Evolutionary conservation across 2,797 vertebrate genomes (phyloP).

Genomic region (Paguma larvata): DNA sequence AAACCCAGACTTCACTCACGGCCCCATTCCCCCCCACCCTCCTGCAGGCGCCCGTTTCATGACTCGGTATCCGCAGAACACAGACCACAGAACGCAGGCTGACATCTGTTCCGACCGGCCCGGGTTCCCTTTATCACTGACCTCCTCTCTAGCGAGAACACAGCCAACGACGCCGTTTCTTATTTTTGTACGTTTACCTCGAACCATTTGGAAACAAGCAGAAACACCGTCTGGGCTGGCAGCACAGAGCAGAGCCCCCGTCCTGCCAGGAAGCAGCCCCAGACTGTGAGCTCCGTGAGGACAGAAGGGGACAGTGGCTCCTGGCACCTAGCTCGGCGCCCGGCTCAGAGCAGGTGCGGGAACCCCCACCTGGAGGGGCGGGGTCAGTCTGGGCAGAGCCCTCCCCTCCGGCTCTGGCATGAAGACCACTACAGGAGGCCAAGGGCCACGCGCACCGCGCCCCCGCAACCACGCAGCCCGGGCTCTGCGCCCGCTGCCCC

Average conservation of each 20-base stretch:
- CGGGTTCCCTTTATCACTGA: not conserved
- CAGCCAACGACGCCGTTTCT: not conserved
- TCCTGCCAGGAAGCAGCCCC: not conserved
- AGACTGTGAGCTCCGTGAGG: not conserved
- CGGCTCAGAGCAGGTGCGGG: accelerated
- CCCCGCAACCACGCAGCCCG: not conserved
- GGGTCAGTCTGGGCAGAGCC: accelerated
- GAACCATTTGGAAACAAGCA: not conserved
- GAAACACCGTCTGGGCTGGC: not conserved
- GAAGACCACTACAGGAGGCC: not conserved
- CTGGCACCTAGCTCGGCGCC: accelerated
- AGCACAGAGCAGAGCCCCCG: not conserved
- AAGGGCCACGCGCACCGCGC: not conserved
- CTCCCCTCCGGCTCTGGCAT: accelerated
- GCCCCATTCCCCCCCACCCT: not conserved
- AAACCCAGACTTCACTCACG: not conserved
- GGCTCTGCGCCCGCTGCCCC: accelerated
- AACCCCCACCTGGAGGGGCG: accelerated
- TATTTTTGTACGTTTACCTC: not conserved
- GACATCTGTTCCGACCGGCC: not conserved
- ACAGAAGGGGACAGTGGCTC: accelerated
- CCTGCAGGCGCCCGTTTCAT: not conserved
- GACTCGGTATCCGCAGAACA: not conserved
- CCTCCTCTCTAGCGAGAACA: not conserved
- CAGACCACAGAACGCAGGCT: not conserved